phyloP scores from a whole-genome alignment of 30 jellyfish, hydroid and myxozoan species.

The Aurelia aurita region DNA sequence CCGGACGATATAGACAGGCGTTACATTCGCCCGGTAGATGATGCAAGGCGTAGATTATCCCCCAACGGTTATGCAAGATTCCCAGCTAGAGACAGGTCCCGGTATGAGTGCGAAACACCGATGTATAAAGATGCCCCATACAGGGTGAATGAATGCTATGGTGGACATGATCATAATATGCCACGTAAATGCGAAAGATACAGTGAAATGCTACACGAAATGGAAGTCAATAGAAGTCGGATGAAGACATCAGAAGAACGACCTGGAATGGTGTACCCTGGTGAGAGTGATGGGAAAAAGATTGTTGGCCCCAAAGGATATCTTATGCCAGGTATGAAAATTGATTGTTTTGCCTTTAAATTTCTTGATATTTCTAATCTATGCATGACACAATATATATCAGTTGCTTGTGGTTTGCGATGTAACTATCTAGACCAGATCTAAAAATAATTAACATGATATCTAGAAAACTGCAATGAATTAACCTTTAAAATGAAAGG shows the following conservation, averaged over 20 bases:
- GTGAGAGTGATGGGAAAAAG: constrained; percentile 19
- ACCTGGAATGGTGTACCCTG: constrained; percentile 3
- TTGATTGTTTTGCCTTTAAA: background rate
- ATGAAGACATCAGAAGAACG: constrained; percentile 25
- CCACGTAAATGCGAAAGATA: constrained; percentile 65
- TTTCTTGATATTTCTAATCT: too few relatives aligned
- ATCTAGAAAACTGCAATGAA: too few relatives aligned
- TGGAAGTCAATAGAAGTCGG: background rate
- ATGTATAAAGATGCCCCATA: constrained; percentile 24
- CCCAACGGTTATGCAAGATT: constrained; percentile 18
- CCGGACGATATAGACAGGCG: constrained; percentile 1
- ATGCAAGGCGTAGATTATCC: constrained; percentile 20
- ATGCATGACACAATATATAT: too few relatives aligned
- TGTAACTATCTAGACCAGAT: too few relatives aligned
- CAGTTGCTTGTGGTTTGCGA: too few relatives aligned
- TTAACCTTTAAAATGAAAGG: too few relatives aligned
- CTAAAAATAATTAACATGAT: too few relatives aligned
- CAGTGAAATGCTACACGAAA: constrained; percentile 46
- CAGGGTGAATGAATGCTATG: constrained; percentile 37
- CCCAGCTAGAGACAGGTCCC: constrained; percentile 8
- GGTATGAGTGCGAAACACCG: constrained; percentile 31
- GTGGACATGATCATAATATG: constrained; percentile 49
- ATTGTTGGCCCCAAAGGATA: constrained; percentile 17
- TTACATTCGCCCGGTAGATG: background rate
- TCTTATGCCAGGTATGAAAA: constrained; percentile 31